phyloP scores from a whole-genome alignment of 2,888 invertebrate species.

The Ecliptopera silaceata region DNA sequence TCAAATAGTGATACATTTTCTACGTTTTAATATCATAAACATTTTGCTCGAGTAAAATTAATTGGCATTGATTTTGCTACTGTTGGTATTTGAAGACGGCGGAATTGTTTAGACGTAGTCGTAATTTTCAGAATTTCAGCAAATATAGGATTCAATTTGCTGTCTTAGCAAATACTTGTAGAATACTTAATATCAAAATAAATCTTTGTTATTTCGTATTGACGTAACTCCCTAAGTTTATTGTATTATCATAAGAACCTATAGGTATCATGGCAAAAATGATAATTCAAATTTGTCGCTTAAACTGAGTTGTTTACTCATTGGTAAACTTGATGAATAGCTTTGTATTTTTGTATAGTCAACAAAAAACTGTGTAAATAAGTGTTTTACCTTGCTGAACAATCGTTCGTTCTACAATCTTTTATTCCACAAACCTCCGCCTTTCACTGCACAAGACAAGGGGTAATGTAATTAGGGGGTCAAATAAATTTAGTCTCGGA shows the following conservation, averaged over 20 bases:
- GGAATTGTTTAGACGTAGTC: neutral
- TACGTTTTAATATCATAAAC: neutral
- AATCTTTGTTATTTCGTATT: no score
- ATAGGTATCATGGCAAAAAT: no score
- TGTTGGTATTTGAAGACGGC: neutral
- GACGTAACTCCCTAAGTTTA: no score
- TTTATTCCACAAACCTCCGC: constrained; percentile 6
- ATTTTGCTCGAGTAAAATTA: neutral
- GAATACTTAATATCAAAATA: no score
- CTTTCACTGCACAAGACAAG: constrained; percentile 21
- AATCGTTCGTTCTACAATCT: constrained; percentile 5
- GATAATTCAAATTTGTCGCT: no score
- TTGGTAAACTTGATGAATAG: no score
- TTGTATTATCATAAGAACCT: no score
- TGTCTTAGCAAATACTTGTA: no score
- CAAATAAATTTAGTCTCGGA: constrained; percentile 58
- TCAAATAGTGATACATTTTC: no score
- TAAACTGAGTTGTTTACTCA: no score
- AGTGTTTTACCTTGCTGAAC: neutral
- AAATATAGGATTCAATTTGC: no score
- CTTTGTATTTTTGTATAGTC: no score
- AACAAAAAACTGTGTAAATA: neutral
- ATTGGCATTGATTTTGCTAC: neutral
- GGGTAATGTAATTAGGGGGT: constrained; percentile 58
- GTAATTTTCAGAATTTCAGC: neutral